Evolutionary conservation across 2,113 vertebrate genomes (phyloP), one percentile per base, ranked within the genome.

Genomic region (Antechinus stuartii): DNA sequence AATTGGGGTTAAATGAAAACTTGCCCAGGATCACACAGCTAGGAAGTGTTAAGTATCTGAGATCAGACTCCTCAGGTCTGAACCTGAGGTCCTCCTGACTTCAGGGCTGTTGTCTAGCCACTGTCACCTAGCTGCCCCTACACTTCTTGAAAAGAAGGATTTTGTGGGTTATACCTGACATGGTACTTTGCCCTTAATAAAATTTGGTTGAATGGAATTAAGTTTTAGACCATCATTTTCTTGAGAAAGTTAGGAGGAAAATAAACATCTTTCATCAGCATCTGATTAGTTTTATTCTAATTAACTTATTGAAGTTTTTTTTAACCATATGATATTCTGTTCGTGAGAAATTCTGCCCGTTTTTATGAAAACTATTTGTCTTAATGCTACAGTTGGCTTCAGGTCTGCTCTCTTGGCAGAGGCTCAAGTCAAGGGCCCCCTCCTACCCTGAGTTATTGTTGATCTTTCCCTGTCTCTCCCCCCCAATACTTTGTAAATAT

Each of bases 231-330:
- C 35, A 95, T 93, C 76, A 57, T 94, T 94, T 95, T 90, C 95
- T 95, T 93, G 46, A 93, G 89, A 91, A 92, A 91, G 52, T 93
- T 92, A 97, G 92, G 52, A 53, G 68, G 92, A 95, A 56, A 94
- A 91, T 94, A 91, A 90, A 27, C 90, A 50, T 97, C 95, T 94
- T 93, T 95, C 94, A 92, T 53, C 54, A 92, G 54, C 93, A 68
- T 19, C 57, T 90, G 25, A 23, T 14, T 57, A 94, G 27, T 11
- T 30, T 90, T 84, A 54, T 92, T 27, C 49, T 0, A 54, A 16
- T 93, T 76, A 24, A 46, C 49, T 93, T 84, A 42, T n/a, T 42
- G 19, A n/a, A 84, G 19, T 76, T 76, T 35, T 76, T 61, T 61
- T 35, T 5, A 16, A 84, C 16, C n/a, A 23, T 2, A 19, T 84